Base-by-base conservation (phyloP, 1,140 invertebrate genomes). In the Plodia interpunctella region DNA sequence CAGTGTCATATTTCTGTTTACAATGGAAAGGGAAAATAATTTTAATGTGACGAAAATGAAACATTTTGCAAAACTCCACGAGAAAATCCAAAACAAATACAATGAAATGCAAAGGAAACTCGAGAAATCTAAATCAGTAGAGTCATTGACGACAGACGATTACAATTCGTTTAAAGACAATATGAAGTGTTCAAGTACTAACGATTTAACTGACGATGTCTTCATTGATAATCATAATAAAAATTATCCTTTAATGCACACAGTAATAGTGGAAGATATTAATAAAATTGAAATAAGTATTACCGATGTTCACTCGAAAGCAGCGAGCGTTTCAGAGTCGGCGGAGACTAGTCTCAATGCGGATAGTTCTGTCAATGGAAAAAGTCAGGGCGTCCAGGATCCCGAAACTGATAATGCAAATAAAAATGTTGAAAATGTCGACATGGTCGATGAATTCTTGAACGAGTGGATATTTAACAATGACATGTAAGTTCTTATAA, bases 31-130 rank as follows among this genome's bases (percentile, higher is more conserved):
- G n/a, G 38, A 44, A 44, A 44, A 44, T 15, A 3, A 35, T 35
- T 35, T 44, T 17, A 44, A 44, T 44, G 38, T n/a, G 15, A 6
- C 38, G 8, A 44, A 44, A 44, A 44, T 17, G 13, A 76, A 57
- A 60, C 81, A 82, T 52, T 83, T 88, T 44, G 60, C 75, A 0
- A 86, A 72, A 55, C 55, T 88, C 17, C 78, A 88, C 57, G 75
- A 82, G 59, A 77, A 62, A 64, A 79, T 88, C 51, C 80, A 83
- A 69, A 76, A 66, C 21, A 88, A 87, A 70, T 87, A 85, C 62
- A 69, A 73, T 55, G 74, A 86, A 71, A 86, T 88, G 79, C 80
- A 85, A 63, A 78, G 58, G 49, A 85, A 71, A 67, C 51, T 88
- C 18, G 80, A 85, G 55, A 87, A 84, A 59, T 86, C 83, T 0